Evolutionary conservation across 2,888 invertebrate genomes (phyloP).

Genomic region (Acanthosepion pharaonis): DNA sequence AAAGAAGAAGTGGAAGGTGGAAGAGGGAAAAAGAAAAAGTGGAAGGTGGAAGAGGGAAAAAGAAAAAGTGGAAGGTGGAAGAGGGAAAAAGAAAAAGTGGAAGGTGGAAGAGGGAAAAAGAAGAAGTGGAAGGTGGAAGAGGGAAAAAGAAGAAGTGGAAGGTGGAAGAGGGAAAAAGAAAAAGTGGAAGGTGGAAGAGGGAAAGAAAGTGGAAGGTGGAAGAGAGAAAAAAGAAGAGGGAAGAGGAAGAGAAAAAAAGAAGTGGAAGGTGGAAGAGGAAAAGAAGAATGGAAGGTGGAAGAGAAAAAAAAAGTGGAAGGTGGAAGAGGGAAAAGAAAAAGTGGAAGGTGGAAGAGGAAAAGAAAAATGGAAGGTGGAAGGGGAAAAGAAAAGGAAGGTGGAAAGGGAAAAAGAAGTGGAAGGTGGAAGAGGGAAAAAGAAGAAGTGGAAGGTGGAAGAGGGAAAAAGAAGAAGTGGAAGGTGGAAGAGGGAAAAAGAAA

Average conservation of each 20-base stretch:
- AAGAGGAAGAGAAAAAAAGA: not conserved
- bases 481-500: not conserved
- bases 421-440: not conserved
- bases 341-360: no score
- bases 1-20: not conserved
- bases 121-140: not conserved
- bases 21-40: not conserved
- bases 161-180: not conserved
- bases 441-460: not conserved
- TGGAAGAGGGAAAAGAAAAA: not conserved
- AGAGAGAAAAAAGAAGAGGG: not conserved
- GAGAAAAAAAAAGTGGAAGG: not conserved
- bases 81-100: not conserved
- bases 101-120: no score
- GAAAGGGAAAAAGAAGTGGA: not conserved
- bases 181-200: not conserved
- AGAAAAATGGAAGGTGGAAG: no score
- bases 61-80: not conserved
- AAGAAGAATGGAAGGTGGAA: not conserved
- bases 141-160: not conserved
- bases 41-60: no score
- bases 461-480: not conserved
- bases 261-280: not conserved
- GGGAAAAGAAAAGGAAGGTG: not conserved
- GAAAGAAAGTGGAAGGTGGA: no score